phyloP scores from a whole-genome alignment of 2,888 invertebrate species.

The Minunthozetes semirufus region DNA sequence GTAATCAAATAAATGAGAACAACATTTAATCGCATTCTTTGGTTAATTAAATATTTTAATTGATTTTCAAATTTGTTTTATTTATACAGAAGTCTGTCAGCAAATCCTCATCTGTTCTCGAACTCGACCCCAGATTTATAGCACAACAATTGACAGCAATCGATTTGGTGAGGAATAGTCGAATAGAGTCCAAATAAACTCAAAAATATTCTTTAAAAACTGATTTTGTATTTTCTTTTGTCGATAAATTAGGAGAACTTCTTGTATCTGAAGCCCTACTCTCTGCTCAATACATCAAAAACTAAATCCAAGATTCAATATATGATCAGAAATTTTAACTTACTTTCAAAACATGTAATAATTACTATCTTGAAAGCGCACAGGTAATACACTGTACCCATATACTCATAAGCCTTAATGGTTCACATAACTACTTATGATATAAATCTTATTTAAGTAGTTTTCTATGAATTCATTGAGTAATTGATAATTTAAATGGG shows the following conservation, averaged over 20 bases:
- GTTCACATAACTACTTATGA: too few relatives aligned
- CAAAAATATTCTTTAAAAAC: neutral
- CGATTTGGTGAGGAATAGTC: constrained; percentile 36
- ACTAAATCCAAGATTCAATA: constrained; percentile 34
- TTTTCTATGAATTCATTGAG: neutral
- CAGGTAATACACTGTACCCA: too few relatives aligned
- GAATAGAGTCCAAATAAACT: too few relatives aligned
- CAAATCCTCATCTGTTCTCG: constrained; percentile 35
- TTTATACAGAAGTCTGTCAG: constrained; percentile 29
- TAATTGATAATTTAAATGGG: neutral
- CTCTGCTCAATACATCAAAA: constrained; percentile 30
- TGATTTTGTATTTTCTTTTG: neutral
- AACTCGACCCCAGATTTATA: constrained; percentile 37
- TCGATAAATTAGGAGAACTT: constrained; percentile 35
- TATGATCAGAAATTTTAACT: constrained; percentile 39
- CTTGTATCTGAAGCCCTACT: constrained; percentile 36
- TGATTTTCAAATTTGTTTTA: neutral
- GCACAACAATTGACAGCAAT: constrained; percentile 39
- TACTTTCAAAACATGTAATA: constrained; percentile 38
- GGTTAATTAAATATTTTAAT: constrained; percentile 4
- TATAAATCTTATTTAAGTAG: constrained; percentile 35
- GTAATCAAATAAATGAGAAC: neutral
- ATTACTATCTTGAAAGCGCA: constrained; percentile 37
- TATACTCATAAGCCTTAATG: too few relatives aligned
- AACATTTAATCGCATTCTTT: neutral